phyloP scores from a whole-genome alignment of 1,140 invertebrate species.

The Polyergus mexicanus region DNA sequence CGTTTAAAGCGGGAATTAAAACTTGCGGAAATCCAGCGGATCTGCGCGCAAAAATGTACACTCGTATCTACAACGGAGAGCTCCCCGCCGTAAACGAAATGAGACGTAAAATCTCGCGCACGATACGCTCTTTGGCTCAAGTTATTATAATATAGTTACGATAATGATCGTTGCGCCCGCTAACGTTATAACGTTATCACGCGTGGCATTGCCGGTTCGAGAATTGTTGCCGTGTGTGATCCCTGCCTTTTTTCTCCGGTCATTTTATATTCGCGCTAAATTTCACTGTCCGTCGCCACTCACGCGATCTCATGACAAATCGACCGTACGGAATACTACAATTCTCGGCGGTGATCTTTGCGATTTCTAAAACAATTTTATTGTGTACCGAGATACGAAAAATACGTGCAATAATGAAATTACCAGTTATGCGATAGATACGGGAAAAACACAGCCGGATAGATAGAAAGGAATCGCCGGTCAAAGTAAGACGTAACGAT shows the following conservation, averaged over 20 bases:
- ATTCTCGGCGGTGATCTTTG: conserved; percentile 44
- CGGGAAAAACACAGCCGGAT: background rate
- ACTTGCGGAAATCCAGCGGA: conserved; percentile 38
- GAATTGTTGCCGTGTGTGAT: conserved; percentile 53
- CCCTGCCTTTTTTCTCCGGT: conserved; percentile 33
- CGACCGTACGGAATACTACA: conserved; percentile 25
- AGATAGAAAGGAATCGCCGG: background rate
- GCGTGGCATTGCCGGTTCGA: conserved; percentile 21
- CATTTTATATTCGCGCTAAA: conserved; percentile 1
- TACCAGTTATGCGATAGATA: conserved; percentile 14
- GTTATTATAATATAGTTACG: no score
- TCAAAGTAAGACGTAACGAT: conserved; percentile 9
- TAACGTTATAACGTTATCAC: conserved; percentile 44
- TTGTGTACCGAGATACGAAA: conserved; percentile 17
- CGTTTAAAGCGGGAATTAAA: conserved; percentile 70
- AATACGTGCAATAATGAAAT: conserved; percentile 45
- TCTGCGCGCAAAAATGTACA: conserved; percentile 14
- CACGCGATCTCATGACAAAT: conserved; percentile 38
- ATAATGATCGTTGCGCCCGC: conserved; percentile 40
- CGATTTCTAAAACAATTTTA: conserved; percentile 55
- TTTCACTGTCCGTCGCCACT: conserved; percentile 33
- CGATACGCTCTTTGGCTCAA: conserved; percentile 34
- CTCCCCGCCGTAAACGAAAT: conserved; percentile 38
- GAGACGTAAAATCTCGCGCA: conserved; percentile 59
- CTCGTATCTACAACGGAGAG: background rate